Evolutionary conservation across 2,888 invertebrate species (phyloP).

Genomic region (Cactoblastis cactorum): DNA sequence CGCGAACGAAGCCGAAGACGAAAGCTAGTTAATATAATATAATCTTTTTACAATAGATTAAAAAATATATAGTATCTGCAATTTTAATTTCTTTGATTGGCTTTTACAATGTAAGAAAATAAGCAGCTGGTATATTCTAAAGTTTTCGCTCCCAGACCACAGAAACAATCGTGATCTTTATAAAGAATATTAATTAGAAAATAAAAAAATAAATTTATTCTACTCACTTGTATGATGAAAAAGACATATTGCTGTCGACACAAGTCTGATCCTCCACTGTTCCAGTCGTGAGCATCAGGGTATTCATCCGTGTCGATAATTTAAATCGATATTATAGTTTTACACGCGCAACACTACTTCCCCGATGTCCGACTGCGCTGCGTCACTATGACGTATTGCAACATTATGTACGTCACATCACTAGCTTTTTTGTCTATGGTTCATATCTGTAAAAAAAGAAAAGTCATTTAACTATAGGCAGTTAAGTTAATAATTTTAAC

Average conservation of each 20-base stretch:
- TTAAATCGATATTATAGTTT: conserved; percentile 17
- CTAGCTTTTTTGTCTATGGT: conserved; percentile 37
- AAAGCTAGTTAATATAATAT: no score
- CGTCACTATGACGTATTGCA: conserved; percentile 51
- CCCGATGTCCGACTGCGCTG: conserved; percentile 39
- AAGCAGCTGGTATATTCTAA: no score
- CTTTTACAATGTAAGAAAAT: no score
- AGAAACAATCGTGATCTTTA: no score
- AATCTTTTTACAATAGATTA: no score
- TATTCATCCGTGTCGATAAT: conserved; percentile 59
- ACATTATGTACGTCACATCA: conserved; percentile 57
- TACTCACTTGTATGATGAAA: conserved; percentile 72
- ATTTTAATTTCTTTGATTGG: no score
- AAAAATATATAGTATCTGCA: no score
- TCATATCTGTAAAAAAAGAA: conserved; percentile 48
- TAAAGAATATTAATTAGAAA: no score
- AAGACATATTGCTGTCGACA: conserved; percentile 70
- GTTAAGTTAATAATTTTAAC: no score
- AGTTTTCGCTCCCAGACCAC: no score
- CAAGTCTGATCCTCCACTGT: conserved; percentile 67
- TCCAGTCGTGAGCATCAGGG: conserved; percentile 73
- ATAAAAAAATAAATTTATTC: neutral
- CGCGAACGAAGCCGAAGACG: no score
- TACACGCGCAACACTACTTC: conserved; percentile 46
- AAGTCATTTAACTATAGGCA: neutral